Conservation (phyloP, 2,888 invertebrate genomes). For the Eupithecia dodoneata region DNA sequence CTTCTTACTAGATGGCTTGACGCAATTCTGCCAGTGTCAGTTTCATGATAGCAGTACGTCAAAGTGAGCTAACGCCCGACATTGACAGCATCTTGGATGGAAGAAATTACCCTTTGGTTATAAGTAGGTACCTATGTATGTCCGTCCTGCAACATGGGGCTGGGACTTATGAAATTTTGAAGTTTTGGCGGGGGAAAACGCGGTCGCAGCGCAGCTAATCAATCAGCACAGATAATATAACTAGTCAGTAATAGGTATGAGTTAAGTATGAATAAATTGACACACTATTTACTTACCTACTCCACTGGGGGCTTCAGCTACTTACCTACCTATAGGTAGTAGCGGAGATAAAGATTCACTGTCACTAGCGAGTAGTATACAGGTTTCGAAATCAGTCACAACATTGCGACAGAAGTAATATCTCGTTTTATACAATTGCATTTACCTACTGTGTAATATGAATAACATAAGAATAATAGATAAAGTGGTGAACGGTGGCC, state of each 20-base stretch:
- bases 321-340: neutral
- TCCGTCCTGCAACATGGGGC: too few relatives aligned
- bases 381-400: neutral
- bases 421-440: neutral
- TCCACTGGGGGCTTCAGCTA: neutral
- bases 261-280: neutral
- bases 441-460: neutral
- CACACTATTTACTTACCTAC: neutral
- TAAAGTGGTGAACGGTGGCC: conserved; percentile 62
- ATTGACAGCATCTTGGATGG: too few relatives aligned
- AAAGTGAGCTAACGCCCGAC: too few relatives aligned
- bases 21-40: too few relatives aligned
- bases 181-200: neutral
- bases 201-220: neutral
- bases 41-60: too few relatives aligned
- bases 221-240: too few relatives aligned
- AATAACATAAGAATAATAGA: conserved; percentile 55
- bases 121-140: too few relatives aligned
- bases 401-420: neutral
- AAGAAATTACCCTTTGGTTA: too few relatives aligned
- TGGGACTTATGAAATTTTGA: neutral
- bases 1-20: too few relatives aligned
- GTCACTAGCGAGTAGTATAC: neutral
- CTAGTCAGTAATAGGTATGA: neutral
- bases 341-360: neutral